phyloP scores from a whole-genome alignment of 2,797 vertebrate species.

The Phyllotis vaccarum region DNA sequence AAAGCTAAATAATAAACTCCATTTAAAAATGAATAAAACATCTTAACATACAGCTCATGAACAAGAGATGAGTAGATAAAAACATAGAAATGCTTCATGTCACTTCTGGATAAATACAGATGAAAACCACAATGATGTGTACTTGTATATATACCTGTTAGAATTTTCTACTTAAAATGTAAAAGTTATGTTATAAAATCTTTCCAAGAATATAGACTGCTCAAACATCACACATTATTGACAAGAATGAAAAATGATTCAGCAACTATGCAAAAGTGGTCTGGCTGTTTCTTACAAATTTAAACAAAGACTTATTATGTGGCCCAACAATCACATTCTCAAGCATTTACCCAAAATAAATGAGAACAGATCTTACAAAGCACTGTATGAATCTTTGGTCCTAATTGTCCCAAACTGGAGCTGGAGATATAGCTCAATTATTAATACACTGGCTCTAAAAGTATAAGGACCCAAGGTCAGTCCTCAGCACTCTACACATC shows the following conservation, averaged over 20 bases:
- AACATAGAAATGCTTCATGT: background rate
- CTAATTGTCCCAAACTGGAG: background rate
- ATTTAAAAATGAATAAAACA: background rate
- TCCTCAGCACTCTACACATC: background rate
- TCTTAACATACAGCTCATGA: background rate
- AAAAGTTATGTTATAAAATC: background rate
- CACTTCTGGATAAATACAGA: background rate
- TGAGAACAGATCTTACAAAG: background rate
- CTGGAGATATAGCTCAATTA: background rate
- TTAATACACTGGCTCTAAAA: background rate
- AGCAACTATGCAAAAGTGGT: background rate
- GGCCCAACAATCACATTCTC: background rate
- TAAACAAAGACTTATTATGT: background rate
- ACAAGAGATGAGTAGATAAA: background rate
- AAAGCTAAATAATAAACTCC: background rate
- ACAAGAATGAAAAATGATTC: background rate
- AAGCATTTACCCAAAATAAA: background rate
- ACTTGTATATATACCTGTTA: background rate
- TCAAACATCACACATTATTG: background rate
- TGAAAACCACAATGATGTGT: background rate
- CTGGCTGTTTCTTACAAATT: background rate
- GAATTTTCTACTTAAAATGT: background rate
- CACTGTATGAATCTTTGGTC: background rate
- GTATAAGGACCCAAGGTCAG: background rate
- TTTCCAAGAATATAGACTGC: background rate